These are phyloP conservation scores for Galagoides demidoff DNA, from an alignment of 2,797 vertebrate species.

Conservation along the genomic window DNA sequence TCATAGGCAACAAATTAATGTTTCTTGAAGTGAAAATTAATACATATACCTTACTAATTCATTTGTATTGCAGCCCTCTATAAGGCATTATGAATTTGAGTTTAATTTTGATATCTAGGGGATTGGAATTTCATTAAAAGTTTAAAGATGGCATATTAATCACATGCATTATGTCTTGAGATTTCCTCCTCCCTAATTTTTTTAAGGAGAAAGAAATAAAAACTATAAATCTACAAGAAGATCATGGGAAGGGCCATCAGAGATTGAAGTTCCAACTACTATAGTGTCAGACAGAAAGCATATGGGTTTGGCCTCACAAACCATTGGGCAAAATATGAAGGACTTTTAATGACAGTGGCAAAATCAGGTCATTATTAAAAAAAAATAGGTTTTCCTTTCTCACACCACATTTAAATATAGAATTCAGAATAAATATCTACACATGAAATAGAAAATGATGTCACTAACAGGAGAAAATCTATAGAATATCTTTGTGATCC, in stretches of 20 bases:
- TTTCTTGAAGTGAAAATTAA: not conserved
- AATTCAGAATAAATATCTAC: not conserved
- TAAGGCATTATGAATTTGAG: not conserved
- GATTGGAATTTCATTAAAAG: not conserved
- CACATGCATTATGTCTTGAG: not conserved
- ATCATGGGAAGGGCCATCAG: not conserved
- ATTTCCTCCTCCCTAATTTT: not conserved
- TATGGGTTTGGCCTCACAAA: not conserved
- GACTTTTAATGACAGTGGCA: not conserved
- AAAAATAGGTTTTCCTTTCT: not conserved
- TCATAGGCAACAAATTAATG: not conserved
- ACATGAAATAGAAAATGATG: not conserved
- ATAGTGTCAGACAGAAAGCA: not conserved
- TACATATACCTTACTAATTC: not conserved
- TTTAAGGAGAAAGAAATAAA: not conserved
- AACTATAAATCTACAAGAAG: not conserved
- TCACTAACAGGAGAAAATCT: not conserved
- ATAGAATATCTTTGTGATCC: not conserved
- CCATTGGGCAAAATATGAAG: not conserved
- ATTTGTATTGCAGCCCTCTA: not conserved
- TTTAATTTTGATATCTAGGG: conserved; percentile 16
- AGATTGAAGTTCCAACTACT: not conserved
- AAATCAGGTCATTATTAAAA: not conserved
- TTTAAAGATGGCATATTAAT: not conserved
- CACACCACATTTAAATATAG: not conserved